A percentile compares a stretch with the other conserved stretches of the same genome.
Conservation (phyloP, 1,140 invertebrate genomes). For the Protaetia brevitarsis region DNA sequence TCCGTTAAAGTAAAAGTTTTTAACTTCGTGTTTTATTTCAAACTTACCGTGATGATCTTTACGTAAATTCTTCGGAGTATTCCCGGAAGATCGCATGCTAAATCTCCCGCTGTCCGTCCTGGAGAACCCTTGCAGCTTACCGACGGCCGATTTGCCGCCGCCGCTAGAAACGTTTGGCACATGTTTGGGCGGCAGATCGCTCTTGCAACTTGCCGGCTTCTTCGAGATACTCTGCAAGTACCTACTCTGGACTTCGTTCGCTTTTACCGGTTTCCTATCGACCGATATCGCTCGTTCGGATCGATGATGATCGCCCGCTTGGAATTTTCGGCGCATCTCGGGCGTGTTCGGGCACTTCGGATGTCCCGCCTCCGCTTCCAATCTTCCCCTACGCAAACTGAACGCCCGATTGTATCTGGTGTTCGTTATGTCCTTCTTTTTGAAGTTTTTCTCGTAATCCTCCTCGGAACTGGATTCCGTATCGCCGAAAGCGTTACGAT, state of each 20-base stretch:
- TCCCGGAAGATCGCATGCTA: slow-evolving; percentile 56
- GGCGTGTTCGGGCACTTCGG: slow-evolving; percentile 55
- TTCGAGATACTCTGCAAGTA: slow-evolving; percentile 44
- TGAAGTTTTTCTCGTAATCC: slow-evolving; percentile 42
- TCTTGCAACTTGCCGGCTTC: slow-evolving; percentile 25
- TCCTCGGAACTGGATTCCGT: slow-evolving; percentile 48
- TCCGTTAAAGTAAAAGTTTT: background rate
- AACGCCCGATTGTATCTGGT: slow-evolving; percentile 57
- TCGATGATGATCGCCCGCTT: slow-evolving; percentile 33
- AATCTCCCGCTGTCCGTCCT: slow-evolving; percentile 64
- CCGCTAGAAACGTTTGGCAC: slow-evolving; percentile 36
- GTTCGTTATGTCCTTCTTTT: slow-evolving; percentile 49
- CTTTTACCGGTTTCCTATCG: slow-evolving; percentile 43
- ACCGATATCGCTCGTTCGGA: slow-evolving; percentile 44
- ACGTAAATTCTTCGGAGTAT: slow-evolving; percentile 36
- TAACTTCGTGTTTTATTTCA: background rate
- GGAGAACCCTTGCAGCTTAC: slow-evolving; percentile 51
- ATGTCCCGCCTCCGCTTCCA: slow-evolving; percentile 37
- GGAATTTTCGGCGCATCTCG: slow-evolving; percentile 50
- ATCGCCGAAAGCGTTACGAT: slow-evolving; percentile 44
- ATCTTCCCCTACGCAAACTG: slow-evolving; percentile 43
- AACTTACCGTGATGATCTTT: slow-evolving; percentile 31
- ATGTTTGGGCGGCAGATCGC: slow-evolving; percentile 32
- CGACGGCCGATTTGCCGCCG: slow-evolving; percentile 32
- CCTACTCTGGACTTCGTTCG: slow-evolving; percentile 45